Percentiles rank a stretch among this genome's conserved stretches.
Conservation (phyloP, 2,797 vertebrate genomes). For the Spondyliosoma cantharus region DNA sequence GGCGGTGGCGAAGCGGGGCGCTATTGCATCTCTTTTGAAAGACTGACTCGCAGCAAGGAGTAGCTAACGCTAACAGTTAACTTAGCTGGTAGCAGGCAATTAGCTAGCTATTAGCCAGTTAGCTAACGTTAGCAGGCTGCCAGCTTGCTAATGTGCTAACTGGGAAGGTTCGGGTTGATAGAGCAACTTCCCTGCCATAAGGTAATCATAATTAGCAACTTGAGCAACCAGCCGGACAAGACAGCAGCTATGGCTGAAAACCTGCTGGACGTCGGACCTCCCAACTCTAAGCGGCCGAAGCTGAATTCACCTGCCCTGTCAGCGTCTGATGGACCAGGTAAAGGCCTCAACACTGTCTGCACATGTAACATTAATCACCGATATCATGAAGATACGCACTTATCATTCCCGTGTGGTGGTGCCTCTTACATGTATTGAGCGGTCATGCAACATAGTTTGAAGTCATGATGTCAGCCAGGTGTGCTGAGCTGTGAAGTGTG, state of each 20-base stretch:
- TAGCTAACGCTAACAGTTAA: constrained; percentile 76
- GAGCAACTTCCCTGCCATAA: constrained; percentile 44
- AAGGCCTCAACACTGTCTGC: constrained; percentile 71
- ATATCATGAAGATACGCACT: background rate
- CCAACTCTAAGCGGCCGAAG: constrained; percentile 95
- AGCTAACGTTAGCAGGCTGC: constrained; percentile 76
- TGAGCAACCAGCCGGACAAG: constrained; percentile 33
- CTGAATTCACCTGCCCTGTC: constrained; percentile 95
- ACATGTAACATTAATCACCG: constrained; percentile 35
- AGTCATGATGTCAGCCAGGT: background rate
- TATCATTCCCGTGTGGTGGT: rapidly evolving
- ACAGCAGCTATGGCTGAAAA: constrained; percentile 92
- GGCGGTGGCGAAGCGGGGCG: constrained; percentile 92
- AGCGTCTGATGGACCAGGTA: constrained; percentile 95
- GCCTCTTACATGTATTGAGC: rapidly evolving
- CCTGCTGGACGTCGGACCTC: constrained; percentile 95
- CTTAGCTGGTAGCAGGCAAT: constrained; percentile 79
- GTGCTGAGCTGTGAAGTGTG: constrained; percentile 7
- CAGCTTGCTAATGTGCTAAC: constrained; percentile 80
- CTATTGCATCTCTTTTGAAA: constrained; percentile 91
- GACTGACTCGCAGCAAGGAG: constrained; percentile 67
- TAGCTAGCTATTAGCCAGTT: constrained; percentile 80
- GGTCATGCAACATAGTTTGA: background rate
- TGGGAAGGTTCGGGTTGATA: constrained; percentile 58
- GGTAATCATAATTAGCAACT: constrained; percentile 41